A percentile compares a stretch with the other conserved stretches of the same genome.
Evolutionary conservation across 2,888 invertebrate species (phyloP).

Genomic region (Parapristionchus giblindavisi): DNA sequence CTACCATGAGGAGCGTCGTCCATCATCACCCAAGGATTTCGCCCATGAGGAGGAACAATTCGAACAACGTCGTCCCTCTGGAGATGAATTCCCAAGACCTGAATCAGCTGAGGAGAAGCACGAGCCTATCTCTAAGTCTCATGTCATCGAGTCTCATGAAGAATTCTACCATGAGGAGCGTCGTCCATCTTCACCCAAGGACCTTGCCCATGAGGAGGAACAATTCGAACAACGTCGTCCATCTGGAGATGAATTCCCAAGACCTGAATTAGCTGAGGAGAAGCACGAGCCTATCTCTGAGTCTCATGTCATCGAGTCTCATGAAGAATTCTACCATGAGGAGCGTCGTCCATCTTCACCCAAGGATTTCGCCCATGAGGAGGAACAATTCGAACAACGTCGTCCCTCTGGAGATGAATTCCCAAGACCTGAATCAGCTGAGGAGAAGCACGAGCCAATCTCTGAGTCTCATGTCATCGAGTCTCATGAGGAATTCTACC

Average conservation of each 20-base stretch:
- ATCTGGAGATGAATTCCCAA: not conserved
- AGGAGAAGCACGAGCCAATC: not conserved
- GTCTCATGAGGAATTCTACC: not conserved
- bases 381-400: not conserved
- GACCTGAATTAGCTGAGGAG: not conserved
- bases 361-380: constrained; percentile 1
- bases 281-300: constrained; percentile 9
- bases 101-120: constrained; percentile 5
- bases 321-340: not conserved
- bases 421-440: not conserved
- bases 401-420: no score
- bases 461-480: not conserved
- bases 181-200: constrained; percentile 8
- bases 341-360: not conserved
- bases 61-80: constrained; percentile 16
- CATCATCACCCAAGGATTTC: not conserved
- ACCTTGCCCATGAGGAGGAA: not conserved
- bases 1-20: not conserved
- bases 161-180: constrained; percentile 9
- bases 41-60: constrained; percentile 24
- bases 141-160: constrained; percentile 1
- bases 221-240: constrained; percentile 13
- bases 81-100: not conserved
- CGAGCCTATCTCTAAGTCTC: no score
- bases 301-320: constrained; percentile 1